Evolutionary conservation across 2,888 invertebrate species (phyloP), one percentile per base, ranked within the genome.

Genomic region (Melanophora roralis): DNA sequence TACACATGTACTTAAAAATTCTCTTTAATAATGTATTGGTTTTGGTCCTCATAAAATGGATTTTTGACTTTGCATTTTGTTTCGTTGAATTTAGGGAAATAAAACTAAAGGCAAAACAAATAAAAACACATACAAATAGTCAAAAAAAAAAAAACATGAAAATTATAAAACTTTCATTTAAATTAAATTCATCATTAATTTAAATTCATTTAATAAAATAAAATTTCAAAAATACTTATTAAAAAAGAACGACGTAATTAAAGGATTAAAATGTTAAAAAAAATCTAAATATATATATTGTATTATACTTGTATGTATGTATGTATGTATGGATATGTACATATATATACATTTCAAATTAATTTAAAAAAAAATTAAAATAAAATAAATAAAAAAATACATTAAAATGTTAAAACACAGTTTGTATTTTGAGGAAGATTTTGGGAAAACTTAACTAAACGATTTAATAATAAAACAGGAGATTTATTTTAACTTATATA

Each of bases 341-440:
- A n/a, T n/a, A n/a, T n/a, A n/a, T n/a, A n/a, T n/a, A n/a, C n/a
- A n/a, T n/a, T n/a, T n/a, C n/a, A n/a, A n/a, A n/a, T 65, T 59
- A 32, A 57, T 11, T 68, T 64, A 43, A 73, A 36, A n/a, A 34
- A 62, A 55, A 38, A 40, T 23, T 32, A 69, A 59, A 69, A 65
- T 71, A 77, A 81, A 81, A 78, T 81, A 81, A 81, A 81, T 81
- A 78, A 78, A 81, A 57, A 74, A 60, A 78, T 38, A 74, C 36
- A 75, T 57, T 32, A 73, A 65, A 16, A 64, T 65, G 65, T 78
- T 75, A 47, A 78, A 67, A 75, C 71, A 78, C 67, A 67, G 49
- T 74, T 68, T 16, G n/a, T 43, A 43, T 43, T 43, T 23, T 16
- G 45, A 43, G 43, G 43, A 47, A 21, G 14, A 12, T 14, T 19